Evolutionary conservation across 2,888 invertebrate genomes (phyloP), one percentile per base, ranked within the genome.

Genomic region (Coelinius sp.): DNA sequence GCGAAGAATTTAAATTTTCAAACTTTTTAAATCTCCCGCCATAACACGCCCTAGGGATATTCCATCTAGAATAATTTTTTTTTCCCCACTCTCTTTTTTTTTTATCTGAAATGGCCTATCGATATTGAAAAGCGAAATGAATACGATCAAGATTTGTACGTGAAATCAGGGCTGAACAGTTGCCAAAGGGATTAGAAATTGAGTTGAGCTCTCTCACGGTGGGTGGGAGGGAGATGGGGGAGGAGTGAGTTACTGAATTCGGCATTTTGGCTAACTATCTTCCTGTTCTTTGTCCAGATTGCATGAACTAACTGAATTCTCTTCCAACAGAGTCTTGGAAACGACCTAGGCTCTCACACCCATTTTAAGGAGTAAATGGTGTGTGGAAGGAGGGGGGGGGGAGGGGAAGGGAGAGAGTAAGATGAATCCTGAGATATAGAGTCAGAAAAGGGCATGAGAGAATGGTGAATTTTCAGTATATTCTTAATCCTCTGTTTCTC

Each of bases 181-280:
- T 38, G 63, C 41, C 63, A 63, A 59, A 59, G 35, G 59, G 59
- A 59, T 59, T 35, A 35, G 59, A 59, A 59, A 59, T 59, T 59
- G 63, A 63, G 41, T 41, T 38, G 24, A 63, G 22, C 3, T 41
- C 12, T n/a, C 24, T 41, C 17, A n/a, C n/a, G n/a, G n/a, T n/a
- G n/a, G n/a, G n/a, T n/a, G n/a, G n/a, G n/a, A n/a, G n/a, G 8
- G 27, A 14, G 31, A 10, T 25, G 25, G 27, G 8, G 52, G 24
- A 12, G 52, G 6, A 24, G 20, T 22, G 52, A 10, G 52, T 25
- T 24, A 22, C 52, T 59, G 59, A 59, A 59, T 59, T 63, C 63
- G 63, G 63, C 63, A 59, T 63, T 49, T 63, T 63, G 63, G 63
- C 63, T 63, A 71, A 67, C 71, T 71, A 71, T 71, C 66, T 66